Evolutionary conservation across 2,797 vertebrate genomes (phyloP), one percentile per base, ranked within the genome.

Genomic region (Echeneis naucrates): DNA sequence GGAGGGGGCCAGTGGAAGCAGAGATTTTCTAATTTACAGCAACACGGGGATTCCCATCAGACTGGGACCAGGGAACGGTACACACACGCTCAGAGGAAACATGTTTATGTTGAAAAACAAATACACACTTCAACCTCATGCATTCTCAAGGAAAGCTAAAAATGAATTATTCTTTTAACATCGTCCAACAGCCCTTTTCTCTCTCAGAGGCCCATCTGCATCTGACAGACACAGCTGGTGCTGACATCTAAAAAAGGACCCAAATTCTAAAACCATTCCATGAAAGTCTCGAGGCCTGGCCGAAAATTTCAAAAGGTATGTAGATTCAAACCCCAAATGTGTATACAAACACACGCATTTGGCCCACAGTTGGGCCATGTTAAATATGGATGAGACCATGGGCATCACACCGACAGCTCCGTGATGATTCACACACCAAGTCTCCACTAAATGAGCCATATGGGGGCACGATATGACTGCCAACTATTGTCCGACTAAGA

Each of bases 221-320:
- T 75, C 30, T 67, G 85, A 80, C 80, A 84, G 66, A 72, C 68
- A 56, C 74, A 82, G 69, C 75, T 86, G 78, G 67, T 72, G 55
- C n/a, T 85, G 63, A 74, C 61, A 52, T 19, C n/a, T n/a, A n/a
- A n/a, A n/a, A n/a, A n/a, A n/a, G n/a, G n/a, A n/a, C n/a, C 5
- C 17, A 40, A 42, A 19, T 6, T 6, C 4, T 42, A 42, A 42
- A 19, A 19, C 40, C 7, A 8, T 19, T 44, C 40, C 17, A 44
- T 19, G 16, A 44, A 44, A 44, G 40, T 16, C 17, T 16, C 5
- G 32, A 5, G 17, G 40, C 19, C 17, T 4, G 40, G 5, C 40
- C 19, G n/a, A n/a, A n/a, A n/a, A n/a, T n/a, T n/a, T n/a, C n/a
- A 13, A 13, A 19, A 42, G 17, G 16, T 42, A 16, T 8, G 44